A percentile compares a stretch with the other conserved stretches of the same genome.
Evolutionary conservation across 2,113 vertebrate species (phyloP).

Genomic region (Lontra canadensis): DNA sequence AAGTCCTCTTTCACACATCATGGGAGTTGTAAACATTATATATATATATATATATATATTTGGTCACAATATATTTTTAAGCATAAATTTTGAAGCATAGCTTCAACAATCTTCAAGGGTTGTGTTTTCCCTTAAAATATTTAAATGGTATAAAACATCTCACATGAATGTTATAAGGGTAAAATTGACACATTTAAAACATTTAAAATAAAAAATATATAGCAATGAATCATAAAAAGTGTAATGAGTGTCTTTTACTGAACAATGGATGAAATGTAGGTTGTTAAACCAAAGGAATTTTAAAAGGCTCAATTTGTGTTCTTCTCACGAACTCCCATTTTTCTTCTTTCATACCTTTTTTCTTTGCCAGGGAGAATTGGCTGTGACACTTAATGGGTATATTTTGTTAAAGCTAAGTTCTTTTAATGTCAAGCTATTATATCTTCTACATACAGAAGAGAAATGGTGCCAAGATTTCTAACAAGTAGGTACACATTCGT

Average conservation of each 20-base stretch:
- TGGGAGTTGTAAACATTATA: neutral
- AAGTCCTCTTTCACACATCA: neutral
- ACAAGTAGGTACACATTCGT: slow-evolving; percentile 45
- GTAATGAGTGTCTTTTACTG: slow-evolving; percentile 43
- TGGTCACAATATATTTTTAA: neutral
- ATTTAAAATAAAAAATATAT: slow-evolving; percentile 49
- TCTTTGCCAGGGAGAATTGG: slow-evolving; percentile 46
- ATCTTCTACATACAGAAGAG: slow-evolving; percentile 55
- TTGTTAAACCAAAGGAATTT: slow-evolving; percentile 62
- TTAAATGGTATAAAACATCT: slow-evolving; percentile 15
- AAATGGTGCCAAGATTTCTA: slow-evolving; percentile 66
- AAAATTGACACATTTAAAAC: neutral
- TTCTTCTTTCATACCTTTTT: neutral
- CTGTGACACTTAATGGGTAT: slow-evolving; percentile 62
- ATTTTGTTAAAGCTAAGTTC: slow-evolving; percentile 71
- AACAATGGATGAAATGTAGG: slow-evolving; percentile 46
- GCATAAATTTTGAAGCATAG: slow-evolving; percentile 8
- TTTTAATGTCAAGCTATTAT: slow-evolving; percentile 64
- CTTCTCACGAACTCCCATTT: slow-evolving; percentile 43
- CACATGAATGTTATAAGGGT: neutral
- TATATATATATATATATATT: neutral
- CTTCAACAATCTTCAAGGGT: slow-evolving; percentile 28
- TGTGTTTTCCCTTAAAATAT: slow-evolving; percentile 49
- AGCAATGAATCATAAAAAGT: slow-evolving; percentile 60
- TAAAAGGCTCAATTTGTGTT: slow-evolving; percentile 60